Base-by-base conservation (phyloP, 2,888 invertebrate genomes). In the Tiphia femorata region DNA sequence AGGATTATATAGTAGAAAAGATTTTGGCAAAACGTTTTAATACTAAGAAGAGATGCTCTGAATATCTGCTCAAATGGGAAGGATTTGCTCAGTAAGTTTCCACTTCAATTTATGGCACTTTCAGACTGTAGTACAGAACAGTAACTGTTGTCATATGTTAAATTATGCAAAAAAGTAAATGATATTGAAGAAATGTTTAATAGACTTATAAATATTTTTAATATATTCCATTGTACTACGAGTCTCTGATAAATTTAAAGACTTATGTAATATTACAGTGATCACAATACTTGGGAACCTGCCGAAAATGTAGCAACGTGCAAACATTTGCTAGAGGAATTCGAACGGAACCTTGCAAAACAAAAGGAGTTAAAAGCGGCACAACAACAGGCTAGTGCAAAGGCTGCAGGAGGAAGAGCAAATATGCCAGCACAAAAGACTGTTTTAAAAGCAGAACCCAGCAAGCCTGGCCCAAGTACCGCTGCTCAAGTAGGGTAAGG, bases 21-120 rank as follows among this genome's bases (percentile, higher is more conserved):
- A 94, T 95, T 60, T 87, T 94, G 41, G 93, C 93, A 23, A 93
- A 94, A 83, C 86, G 94, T 37, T 93, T 91, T 81, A 94, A 94
- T 85, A 91, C 93, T 5, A 86, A 85, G 69, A 87, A 88, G 62
- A 91, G 91, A 79, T 90, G 90, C 73, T 91, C 91, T 67, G 94
- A 94, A 84, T 95, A 94, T 84, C 85, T 94, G 74, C 88, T 95
- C 44, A 95, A 94, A 82, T 95, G 94, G 94, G 93, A 94, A 78
- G 91, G 92, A 42, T 91, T 90, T 72, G 87, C 90, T 19, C 90
- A 91, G 89, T 91, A 70, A 88, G 90, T 71, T 57, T 53, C 35
- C 41, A 35, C 38, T 40, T 6, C 46, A n/a, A 20, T 20, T 47
- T 29, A 43, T 17, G 5, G 44, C 21, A 12, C 8, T 49, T 7